These are phyloP conservation scores for Drosophila mulleri DNA, from an alignment of 2,888 invertebrate species.

Conservation along the genomic window DNA sequence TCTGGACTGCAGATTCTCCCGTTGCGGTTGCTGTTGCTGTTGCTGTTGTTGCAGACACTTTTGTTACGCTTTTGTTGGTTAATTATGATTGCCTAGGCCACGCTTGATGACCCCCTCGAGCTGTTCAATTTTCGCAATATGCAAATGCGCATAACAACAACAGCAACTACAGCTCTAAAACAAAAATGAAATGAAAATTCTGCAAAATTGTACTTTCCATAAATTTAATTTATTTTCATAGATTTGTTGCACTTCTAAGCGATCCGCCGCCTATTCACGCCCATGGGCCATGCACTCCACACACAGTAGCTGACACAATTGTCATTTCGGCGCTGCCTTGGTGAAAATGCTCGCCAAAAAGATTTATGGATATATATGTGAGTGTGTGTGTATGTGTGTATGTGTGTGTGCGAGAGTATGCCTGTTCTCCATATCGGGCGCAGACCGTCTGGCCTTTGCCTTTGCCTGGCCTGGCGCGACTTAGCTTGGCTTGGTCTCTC, in stretches of 20 bases:
- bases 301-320: slow-evolving; percentile 85
- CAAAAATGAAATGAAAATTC: slow-evolving; percentile 4
- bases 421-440: slow-evolving; percentile 31
- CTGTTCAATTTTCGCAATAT: slow-evolving; percentile 85
- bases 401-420: slow-evolving; percentile 8
- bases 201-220: slow-evolving; percentile 42
- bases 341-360: slow-evolving; percentile 64
- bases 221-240: slow-evolving; percentile 79
- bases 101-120: slow-evolving; percentile 83
- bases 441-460: slow-evolving; percentile 17
- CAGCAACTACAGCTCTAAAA: slow-evolving; percentile 15
- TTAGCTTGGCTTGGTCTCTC: background rate
- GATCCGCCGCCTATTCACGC: slow-evolving; percentile 34
- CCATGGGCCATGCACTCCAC: slow-evolving; percentile 48
- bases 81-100: slow-evolving; percentile 65
- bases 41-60: slow-evolving; percentile 21
- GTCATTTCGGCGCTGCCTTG: slow-evolving; percentile 79
- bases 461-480: background rate
- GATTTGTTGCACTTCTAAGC: slow-evolving; percentile 64
- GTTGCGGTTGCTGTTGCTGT: slow-evolving; percentile 2
- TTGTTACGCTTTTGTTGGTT: slow-evolving; percentile 55
- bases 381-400: too few species aligned
- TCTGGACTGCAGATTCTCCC: slow-evolving; percentile 55
- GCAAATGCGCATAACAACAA: slow-evolving; percentile 82
- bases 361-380: too few species aligned